Evolutionary conservation across 2,888 invertebrate genomes (phyloP), one percentile per base, ranked within the genome.

Genomic region (Sepioteuthis lessoniana): DNA sequence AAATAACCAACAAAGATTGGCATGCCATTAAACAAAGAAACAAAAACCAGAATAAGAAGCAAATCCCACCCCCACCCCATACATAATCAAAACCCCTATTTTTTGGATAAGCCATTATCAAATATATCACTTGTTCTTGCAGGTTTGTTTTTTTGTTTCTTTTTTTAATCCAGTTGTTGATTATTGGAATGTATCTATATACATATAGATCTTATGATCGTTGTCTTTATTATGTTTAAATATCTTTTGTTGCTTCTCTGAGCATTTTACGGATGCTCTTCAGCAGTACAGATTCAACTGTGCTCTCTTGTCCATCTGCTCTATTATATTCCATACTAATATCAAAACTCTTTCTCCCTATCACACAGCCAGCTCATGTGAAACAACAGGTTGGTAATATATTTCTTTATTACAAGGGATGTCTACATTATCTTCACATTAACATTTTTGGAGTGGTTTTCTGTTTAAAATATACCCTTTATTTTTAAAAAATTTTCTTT

Each of bases 371-470:
- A 46, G 93, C 95, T 42, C 94, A 95, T 91, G 94, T 95, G 94
- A 95, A 95, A 94, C 95, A 95, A 94, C 95, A 95, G 95, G 95
- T 95, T 95, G 94, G 95, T 94, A 93, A 93, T 37, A n/a, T 28
- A n/a, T 42, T 92, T 47, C 37, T 55, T 76, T n/a, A 91, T 91
- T 42, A 91, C 91, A 42, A 91, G 21, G 16, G 46, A 91, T 91
- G 38, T 91, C 42, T 25, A 42, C 46, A 42, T 38, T 90, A 90
- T 35, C 90, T 90, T 91, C 38, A 91, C 46, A n/a, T 76, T 76
- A 76, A 76, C 76, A 42, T 42, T 76, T 76, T n/a, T n/a, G 76
- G 13, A 35, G n/a, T n/a, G 31, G 93, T 50, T 50, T 93, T 55
- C 47, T 91, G n/a, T 93, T 10, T 50, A 25, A 35, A 46, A 47